Evolutionary conservation across 2,888 invertebrate genomes (phyloP), one percentile per base, ranked within the genome.

Genomic region (Amphiduros pacificus): DNA sequence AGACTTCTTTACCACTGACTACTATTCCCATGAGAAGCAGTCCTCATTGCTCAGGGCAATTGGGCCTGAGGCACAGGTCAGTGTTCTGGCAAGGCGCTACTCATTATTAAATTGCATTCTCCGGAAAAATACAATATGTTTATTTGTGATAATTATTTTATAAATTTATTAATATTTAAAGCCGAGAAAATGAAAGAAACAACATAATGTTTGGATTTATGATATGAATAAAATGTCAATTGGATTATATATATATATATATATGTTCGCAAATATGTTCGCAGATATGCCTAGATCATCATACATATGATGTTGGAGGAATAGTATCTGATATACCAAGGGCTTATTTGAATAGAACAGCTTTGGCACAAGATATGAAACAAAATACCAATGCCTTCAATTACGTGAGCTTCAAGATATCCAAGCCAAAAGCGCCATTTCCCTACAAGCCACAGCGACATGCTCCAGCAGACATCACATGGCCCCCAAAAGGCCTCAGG

Each of bases 401-500:
- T 36, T 68, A 41, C 26, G 32, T 51, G 1, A 17, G 41, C 27
- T 61, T 63, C 49, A 55, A 41, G 17, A 58, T 41, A 3, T 20
- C 24, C 11, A 5, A 20, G 14, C 66, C 67, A 0, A 55, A 61
- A 32, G 66, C 61, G 20, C 65, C 67, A 0, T 68, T 63, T 55
- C 54, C 66, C 1, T 68, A 68, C 44, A 56, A 28, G 11, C 68
- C 68, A n/a, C 53, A 49, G 31, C 49, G 68, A 53, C 60, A 55
- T 22, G 68, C 68, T 26, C 68, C 68, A 5, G 31, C 17, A 11
- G 61, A 65, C 50, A 65, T 68, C 9, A 27, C 29, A 22, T 68
- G 68, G 68, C 68, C 68, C n/a, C 68, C 68, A 22, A 55, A 55
- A 61, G 68, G 68, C 11, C 40, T 68, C 11, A 27, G 53, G 2